These are phyloP conservation scores for Batillaria attramentaria DNA, from an alignment of 1,140 invertebrate species.

Conservation along the genomic window DNA sequence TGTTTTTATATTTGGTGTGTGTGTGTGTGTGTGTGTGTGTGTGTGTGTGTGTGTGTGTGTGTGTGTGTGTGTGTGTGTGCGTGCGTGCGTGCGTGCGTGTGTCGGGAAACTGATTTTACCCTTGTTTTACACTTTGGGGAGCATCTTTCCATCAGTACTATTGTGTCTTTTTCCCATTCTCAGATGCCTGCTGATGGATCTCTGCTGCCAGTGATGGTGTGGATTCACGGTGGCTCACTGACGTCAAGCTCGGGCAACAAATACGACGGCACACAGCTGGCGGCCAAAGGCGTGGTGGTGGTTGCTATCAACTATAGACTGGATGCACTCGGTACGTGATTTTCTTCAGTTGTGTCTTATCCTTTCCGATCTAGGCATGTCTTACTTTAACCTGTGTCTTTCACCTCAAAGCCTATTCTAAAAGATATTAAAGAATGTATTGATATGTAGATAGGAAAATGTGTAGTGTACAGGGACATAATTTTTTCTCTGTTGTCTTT, in stretches of 20 bases:
- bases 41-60: background rate
- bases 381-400: too few species aligned
- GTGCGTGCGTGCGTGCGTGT: background rate
- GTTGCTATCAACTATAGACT: too few species aligned
- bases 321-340: too few species aligned
- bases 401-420: too few species aligned
- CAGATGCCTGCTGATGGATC: too few species aligned
- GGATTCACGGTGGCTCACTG: conserved; percentile 97
- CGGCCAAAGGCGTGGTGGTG: too few species aligned
- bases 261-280: conserved; percentile 90
- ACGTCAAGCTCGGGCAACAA: conserved; percentile 93
- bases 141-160: too few species aligned
- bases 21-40: background rate
- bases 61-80: background rate
- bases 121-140: background rate
- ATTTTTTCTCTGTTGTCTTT: too few species aligned
- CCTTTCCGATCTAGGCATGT: conserved; percentile 91
- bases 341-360: conserved; percentile 93
- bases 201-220: conserved; percentile 93
- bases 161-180: too few species aligned
- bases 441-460: too few species aligned
- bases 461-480: too few species aligned
- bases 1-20: background rate
- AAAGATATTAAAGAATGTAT: too few species aligned
- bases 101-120: background rate